These are phyloP conservation scores for Drosophila anomelani DNA, from an alignment of 2,888 invertebrate genomes.

Conservation along the genomic window DNA sequence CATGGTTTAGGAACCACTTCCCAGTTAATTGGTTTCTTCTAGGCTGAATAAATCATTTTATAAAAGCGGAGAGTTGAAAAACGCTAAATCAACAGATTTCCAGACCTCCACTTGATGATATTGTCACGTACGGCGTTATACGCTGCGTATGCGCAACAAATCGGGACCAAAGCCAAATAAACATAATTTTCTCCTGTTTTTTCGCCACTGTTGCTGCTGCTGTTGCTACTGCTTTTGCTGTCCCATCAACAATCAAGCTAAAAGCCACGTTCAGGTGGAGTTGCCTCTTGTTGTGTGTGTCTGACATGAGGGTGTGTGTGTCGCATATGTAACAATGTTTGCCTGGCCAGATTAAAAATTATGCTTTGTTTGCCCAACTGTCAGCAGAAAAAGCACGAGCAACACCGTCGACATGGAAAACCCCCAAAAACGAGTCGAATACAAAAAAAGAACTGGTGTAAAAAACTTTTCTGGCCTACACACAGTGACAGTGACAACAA, in stretches of 20 bases:
- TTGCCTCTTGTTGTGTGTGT: constrained; percentile 14
- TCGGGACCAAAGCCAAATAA: constrained; percentile 64
- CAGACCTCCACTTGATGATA: constrained; percentile 62
- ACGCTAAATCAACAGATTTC: constrained; percentile 63
- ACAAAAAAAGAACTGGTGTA: constrained; percentile 29
- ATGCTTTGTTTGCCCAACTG: constrained; percentile 79
- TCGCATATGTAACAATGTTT: constrained; percentile 78
- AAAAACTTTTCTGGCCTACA: constrained; percentile 49
- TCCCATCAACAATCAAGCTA: constrained; percentile 72
- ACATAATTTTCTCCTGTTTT: constrained; percentile 57
- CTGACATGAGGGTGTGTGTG: constrained; percentile 30
- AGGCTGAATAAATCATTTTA: constrained; percentile 16
- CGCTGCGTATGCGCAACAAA: constrained; percentile 70
- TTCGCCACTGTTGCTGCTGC: constrained; percentile 15
- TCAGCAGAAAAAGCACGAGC: constrained; percentile 70
- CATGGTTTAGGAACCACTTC: too few species aligned
- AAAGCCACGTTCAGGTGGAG: constrained; percentile 69
- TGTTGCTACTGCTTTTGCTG: constrained; percentile 16
- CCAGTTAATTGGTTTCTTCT: constrained; percentile 16
- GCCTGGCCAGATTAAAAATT: constrained; percentile 78
- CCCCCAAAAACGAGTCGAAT: constrained; percentile 15
- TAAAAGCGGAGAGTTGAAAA: constrained; percentile 25
- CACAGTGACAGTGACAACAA: constrained; percentile 74
- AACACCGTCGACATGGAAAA: constrained; percentile 34
- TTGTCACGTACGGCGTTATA: constrained; percentile 68